Percentiles rank a stretch among this genome's conserved stretches.
phyloP scores from a whole-genome alignment of 37 sponge, comb jelly and placozoan species.

The Mnemiopsis leidyi region DNA sequence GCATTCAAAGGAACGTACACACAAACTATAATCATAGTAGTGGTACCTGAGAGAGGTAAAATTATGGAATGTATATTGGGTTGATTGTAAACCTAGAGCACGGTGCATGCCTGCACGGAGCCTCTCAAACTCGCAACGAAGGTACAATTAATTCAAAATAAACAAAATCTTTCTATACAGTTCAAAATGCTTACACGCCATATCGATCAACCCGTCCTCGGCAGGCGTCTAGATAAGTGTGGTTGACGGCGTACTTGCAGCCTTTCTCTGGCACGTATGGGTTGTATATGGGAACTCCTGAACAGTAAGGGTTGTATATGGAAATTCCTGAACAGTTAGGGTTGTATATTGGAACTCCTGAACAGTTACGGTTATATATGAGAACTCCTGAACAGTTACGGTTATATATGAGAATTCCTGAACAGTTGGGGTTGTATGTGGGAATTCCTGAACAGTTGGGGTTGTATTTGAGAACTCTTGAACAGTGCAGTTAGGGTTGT shows the following conservation, averaged over 20 bases:
- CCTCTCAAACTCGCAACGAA: too few relatives aligned
- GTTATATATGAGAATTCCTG: too few relatives aligned
- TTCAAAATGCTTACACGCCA: slow-evolving; percentile 52
- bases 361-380: slow-evolving; percentile 29
- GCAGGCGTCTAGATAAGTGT: background rate
- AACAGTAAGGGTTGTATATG: slow-evolving; percentile 48
- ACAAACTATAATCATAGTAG: slow-evolving; percentile 53
- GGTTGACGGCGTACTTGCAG: background rate
- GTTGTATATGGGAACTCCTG: slow-evolving; percentile 52
- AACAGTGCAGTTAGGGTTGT: too few relatives aligned
- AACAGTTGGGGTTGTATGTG: too few relatives aligned
- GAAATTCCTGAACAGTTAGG: slow-evolving; percentile 58
- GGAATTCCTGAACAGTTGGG: too few relatives aligned
- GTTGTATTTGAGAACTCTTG: too few relatives aligned
- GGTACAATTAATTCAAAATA: too few relatives aligned
- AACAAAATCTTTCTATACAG: too few relatives aligned
- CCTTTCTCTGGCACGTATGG: slow-evolving; percentile 38
- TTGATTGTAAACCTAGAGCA: too few relatives aligned
- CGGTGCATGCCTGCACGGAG: too few relatives aligned
- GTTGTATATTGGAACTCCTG: slow-evolving; percentile 51
- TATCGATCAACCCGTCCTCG: background rate
- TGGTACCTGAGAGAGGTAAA: slow-evolving; percentile 61
- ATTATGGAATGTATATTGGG: too few relatives aligned
- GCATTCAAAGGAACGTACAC: background rate
- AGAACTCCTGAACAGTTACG: slow-evolving; percentile 60